These are phyloP conservation scores for Copidosoma aretas DNA, from an alignment of 2,888 invertebrate genomes.

Conservation along the genomic window DNA sequence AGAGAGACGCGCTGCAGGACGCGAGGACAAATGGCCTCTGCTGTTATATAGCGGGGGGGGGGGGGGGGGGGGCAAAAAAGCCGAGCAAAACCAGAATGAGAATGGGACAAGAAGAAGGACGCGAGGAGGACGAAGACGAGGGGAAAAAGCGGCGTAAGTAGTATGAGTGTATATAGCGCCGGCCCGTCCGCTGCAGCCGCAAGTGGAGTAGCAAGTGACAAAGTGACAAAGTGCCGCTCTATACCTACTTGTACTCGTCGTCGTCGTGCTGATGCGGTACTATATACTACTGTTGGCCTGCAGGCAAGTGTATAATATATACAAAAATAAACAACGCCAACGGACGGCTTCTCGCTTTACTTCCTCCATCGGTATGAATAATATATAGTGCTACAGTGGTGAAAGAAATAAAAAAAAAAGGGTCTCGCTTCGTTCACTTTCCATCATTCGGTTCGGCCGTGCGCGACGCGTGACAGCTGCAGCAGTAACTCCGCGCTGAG, in stretches of 20 bases:
- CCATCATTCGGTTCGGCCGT: slow-evolving; percentile 19
- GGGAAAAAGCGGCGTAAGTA: background rate
- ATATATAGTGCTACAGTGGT: too few species aligned
- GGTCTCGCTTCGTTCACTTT: slow-evolving; percentile 52
- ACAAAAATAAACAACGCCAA: too few species aligned
- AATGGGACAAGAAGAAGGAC: background rate
- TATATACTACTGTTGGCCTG: too few species aligned
- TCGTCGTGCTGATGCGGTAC: too few species aligned
- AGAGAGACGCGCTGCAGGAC: background rate
- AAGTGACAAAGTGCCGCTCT: slow-evolving; percentile 35
- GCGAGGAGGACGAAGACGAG: background rate
- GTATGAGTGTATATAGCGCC: too few species aligned
- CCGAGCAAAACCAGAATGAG: background rate
- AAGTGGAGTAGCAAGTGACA: slow-evolving; percentile 11
- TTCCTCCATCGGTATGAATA: too few species aligned
- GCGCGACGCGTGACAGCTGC: background rate
- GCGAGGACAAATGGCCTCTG: slow-evolving; percentile 18
- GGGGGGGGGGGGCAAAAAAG: background rate
- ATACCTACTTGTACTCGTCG: too few species aligned
- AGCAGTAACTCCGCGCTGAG: background rate
- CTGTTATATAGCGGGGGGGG: background rate
- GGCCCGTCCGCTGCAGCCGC: background rate
- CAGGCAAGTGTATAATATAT: too few species aligned
- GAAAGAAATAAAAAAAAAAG: too few species aligned
- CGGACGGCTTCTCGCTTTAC: too few species aligned